These are phyloP conservation scores for Condylura cristata DNA, from an alignment of 2,113 vertebrate genomes.

Conservation along the genomic window DNA sequence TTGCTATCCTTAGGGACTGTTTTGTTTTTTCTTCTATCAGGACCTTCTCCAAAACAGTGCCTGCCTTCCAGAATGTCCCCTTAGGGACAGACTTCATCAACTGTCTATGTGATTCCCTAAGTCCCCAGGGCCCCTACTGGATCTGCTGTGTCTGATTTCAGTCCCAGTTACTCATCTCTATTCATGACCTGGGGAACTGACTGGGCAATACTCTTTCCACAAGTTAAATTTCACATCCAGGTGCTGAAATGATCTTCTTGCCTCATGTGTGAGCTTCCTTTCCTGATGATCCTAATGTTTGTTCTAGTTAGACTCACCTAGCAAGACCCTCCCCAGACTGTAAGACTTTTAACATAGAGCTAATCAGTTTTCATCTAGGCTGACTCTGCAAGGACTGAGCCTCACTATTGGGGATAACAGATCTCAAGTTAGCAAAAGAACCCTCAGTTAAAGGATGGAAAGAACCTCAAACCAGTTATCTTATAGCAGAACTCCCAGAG, in stretches of 20 bases:
- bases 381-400: background rate
- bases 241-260: background rate
- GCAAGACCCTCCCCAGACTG: background rate
- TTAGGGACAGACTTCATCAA: background rate
- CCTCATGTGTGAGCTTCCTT: background rate
- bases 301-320: background rate
- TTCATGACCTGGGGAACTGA: background rate
- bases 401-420: background rate
- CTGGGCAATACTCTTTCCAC: background rate
- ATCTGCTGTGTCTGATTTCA: too few species aligned
- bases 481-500: background rate
- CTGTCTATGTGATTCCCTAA: background rate
- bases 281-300: background rate
- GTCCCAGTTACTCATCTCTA: background rate
- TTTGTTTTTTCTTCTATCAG: background rate
- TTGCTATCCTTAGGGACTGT: background rate
- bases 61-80: background rate
- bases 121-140: background rate
- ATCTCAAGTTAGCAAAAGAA: constrained; percentile 26
- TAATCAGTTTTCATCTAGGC: background rate
- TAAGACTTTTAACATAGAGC: background rate
- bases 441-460: background rate
- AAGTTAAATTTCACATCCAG: background rate
- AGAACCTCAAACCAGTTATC: background rate
- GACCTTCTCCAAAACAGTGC: background rate